Evolutionary conservation across 2,113 vertebrate species (phyloP).

Genomic region (Micronycteris hirsuta): DNA sequence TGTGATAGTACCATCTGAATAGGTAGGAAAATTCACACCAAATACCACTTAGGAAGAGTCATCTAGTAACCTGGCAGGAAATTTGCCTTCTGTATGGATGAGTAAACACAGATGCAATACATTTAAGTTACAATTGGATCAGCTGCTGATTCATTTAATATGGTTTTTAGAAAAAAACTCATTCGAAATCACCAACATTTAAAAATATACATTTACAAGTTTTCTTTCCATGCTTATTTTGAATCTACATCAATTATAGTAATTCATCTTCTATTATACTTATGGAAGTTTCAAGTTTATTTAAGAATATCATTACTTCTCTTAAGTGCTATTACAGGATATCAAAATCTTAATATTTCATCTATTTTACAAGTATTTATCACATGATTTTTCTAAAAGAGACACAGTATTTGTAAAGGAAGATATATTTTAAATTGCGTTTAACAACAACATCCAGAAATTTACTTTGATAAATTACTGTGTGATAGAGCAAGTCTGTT

Average conservation of each 20-base stretch:
- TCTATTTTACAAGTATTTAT: not conserved
- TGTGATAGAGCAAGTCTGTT: not conserved
- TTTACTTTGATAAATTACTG: not conserved
- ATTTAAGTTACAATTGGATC: slow-evolving; percentile 71
- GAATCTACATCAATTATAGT: not conserved
- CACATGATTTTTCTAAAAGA: slow-evolving; percentile 26
- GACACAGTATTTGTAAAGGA: not conserved
- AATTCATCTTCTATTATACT: slow-evolving; percentile 27
- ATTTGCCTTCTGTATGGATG: slow-evolving; percentile 73
- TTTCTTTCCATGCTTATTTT: slow-evolving; percentile 12
- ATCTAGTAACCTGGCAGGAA: slow-evolving; percentile 76
- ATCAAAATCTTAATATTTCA: slow-evolving; percentile 23
- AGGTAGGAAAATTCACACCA: slow-evolving; percentile 75
- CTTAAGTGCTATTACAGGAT: not conserved
- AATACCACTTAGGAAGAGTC: slow-evolving; percentile 72
- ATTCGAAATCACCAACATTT: slow-evolving; percentile 53
- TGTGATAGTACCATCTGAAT: slow-evolving; percentile 67
- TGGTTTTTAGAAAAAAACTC: slow-evolving; percentile 70
- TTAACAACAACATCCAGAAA: not conserved
- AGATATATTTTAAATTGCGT: not conserved
- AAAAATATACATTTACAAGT: slow-evolving; percentile 56
- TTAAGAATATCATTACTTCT: slow-evolving; percentile 19
- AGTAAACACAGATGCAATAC: slow-evolving; percentile 60
- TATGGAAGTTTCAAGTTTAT: slow-evolving; percentile 12
- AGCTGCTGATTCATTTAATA: slow-evolving; percentile 76